Evolutionary conservation across 2,113 vertebrate species (phyloP).

Genomic region (Sterrhoptilus dennistouni): DNA sequence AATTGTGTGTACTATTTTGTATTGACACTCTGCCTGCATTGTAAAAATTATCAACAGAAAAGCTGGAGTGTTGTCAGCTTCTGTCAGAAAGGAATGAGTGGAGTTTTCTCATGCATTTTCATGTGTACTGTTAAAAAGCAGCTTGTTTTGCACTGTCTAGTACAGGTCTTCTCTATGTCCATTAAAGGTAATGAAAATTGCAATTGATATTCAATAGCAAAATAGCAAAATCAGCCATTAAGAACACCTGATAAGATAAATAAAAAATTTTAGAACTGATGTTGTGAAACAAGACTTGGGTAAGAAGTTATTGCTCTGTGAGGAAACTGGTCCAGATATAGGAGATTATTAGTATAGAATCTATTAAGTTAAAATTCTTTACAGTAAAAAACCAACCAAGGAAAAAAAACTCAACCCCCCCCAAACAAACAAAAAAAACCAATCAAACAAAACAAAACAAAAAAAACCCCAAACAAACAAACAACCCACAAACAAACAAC

Average conservation of each 20-base stretch:
- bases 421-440: too few relatives aligned
- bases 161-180: neutral
- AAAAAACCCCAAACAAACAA: too few relatives aligned
- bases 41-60: neutral
- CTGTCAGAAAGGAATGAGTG: neutral
- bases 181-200: neutral
- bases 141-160: neutral
- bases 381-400: fast-evolving
- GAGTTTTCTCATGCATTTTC: neutral
- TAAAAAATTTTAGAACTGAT: neutral
- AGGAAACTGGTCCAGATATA: neutral
- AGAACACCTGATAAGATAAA: neutral
- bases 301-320: neutral
- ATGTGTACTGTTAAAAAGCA: neutral
- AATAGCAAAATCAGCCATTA: neutral
- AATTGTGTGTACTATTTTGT: neutral
- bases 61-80: neutral
- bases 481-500: neutral
- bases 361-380: neutral
- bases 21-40: neutral
- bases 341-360: neutral
- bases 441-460: fast-evolving
- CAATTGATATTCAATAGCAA: neutral
- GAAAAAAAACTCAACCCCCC: too few relatives aligned
- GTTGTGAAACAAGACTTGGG: neutral